phyloP scores from a whole-genome alignment of 37 sponge, comb jelly and placozoan species.

The Geodia barretti region DNA sequence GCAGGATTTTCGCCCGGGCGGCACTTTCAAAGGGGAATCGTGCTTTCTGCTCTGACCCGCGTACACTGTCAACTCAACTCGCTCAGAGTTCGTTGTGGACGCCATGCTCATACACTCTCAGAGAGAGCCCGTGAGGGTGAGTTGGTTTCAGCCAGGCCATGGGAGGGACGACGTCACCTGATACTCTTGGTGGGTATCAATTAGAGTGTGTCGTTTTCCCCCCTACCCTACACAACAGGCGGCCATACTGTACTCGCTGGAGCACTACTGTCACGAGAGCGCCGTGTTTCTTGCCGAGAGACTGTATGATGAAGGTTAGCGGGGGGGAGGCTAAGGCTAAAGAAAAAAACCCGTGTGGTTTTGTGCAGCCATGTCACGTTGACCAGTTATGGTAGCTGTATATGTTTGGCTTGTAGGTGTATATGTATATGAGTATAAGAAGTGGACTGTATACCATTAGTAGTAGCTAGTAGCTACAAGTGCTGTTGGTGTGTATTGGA shows the following conservation, averaged over 20 bases:
- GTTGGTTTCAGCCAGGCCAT: neutral
- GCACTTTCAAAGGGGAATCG: neutral
- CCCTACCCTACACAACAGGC: conserved; percentile 43
- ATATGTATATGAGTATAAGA: neutral
- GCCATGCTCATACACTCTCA: neutral
- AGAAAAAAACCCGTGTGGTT: too few relatives aligned
- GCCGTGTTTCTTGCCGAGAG: conserved; percentile 93
- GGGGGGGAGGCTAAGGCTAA: too few relatives aligned
- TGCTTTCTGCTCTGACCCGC: neutral
- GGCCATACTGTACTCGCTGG: conserved; percentile 82
- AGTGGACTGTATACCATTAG: neutral
- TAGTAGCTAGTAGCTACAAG: neutral
- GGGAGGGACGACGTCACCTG: neutral
- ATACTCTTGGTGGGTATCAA: conserved; percentile 3
- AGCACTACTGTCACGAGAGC: conserved; percentile 79
- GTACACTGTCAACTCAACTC: too few relatives aligned
- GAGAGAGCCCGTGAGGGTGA: conserved; percentile 33
- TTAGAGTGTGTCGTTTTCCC: neutral
- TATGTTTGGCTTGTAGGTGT: neutral
- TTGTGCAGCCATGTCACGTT: neutral
- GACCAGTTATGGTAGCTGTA: neutral
- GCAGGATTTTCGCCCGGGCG: too few relatives aligned
- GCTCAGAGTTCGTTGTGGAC: too few relatives aligned
- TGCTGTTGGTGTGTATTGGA: too few relatives aligned
- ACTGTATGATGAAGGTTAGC: conserved; percentile 83